Percentiles rank a stretch among this genome's conserved stretches.
Conservation (phyloP, 2,888 invertebrate species). For the Epinotia brunnichana region DNA sequence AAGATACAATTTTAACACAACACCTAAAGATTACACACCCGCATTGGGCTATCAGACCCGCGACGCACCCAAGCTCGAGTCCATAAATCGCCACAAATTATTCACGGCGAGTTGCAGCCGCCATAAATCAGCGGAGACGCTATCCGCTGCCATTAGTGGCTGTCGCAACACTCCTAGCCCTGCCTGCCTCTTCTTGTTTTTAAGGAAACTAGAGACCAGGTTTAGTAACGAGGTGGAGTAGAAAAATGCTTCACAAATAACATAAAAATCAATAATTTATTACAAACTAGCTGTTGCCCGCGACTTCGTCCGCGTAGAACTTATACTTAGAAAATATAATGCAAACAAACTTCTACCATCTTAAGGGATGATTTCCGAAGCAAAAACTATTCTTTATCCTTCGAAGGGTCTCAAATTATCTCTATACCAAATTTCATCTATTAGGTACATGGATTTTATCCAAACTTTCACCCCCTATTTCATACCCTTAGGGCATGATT, state of each 20-base stretch:
- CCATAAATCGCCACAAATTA: slow-evolving; percentile 74
- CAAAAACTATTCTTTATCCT: no score
- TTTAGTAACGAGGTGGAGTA: background rate
- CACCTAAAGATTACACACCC: slow-evolving; percentile 2
- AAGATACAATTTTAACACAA: background rate
- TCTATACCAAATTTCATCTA: no score
- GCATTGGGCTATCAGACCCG: slow-evolving; percentile 20
- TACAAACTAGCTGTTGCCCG: no score
- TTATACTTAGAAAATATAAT: no score
- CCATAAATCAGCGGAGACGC: slow-evolving; percentile 76
- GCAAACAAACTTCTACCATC: no score
- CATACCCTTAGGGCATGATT: no score
- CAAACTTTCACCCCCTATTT: no score
- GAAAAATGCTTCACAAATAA: background rate
- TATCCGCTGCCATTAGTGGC: slow-evolving; percentile 77
- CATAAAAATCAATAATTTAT: no score
- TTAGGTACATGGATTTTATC: no score
- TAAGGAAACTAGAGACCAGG: background rate
- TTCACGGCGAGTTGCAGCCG: slow-evolving; percentile 74
- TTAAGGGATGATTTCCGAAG: no score
- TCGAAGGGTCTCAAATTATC: no score
- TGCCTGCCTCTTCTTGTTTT: slow-evolving; percentile 14
- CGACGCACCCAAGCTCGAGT: slow-evolving; percentile 49
- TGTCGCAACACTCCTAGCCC: slow-evolving; percentile 44
- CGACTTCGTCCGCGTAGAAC: no score